phyloP scores from a whole-genome alignment of 2,888 invertebrate genomes.

The Miltochrista miniata region DNA sequence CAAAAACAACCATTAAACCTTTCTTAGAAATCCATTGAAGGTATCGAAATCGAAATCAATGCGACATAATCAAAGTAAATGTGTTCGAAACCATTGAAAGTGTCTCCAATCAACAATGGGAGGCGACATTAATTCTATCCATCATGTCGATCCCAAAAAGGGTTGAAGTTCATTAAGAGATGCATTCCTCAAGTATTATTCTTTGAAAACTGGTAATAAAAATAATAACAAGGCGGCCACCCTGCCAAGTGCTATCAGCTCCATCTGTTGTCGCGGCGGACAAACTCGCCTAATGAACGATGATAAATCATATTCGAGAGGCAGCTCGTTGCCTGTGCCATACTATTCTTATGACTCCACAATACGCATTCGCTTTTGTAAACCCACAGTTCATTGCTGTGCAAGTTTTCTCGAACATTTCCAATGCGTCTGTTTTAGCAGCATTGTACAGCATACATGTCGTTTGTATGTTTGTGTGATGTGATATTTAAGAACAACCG shows the following conservation, averaged over 20 bases:
- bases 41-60: constrained; percentile 58
- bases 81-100: constrained; percentile 62
- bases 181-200: constrained; percentile 83
- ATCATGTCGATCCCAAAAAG: constrained; percentile 80
- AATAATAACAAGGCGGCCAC: constrained; percentile 84
- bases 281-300: constrained; percentile 84
- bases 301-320: constrained; percentile 84
- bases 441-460: constrained; percentile 42
- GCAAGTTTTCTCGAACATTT: neutral
- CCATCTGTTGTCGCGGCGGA: constrained; percentile 84
- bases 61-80: constrained; percentile 59
- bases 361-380: constrained; percentile 29
- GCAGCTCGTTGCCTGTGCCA: constrained; percentile 69
- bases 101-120: constrained; percentile 81
- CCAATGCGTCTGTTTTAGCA: neutral
- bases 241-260: constrained; percentile 84
- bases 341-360: constrained; percentile 56
- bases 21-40: constrained; percentile 56
- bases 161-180: constrained; percentile 83
- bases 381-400: constrained; percentile 46
- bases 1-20: constrained; percentile 39
- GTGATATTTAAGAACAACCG: constrained; percentile 59
- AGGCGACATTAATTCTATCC: constrained; percentile 82
- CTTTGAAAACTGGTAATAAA: constrained; percentile 83
- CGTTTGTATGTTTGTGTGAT: constrained; percentile 42